Evolutionary conservation across 2,797 vertebrate genomes (phyloP).

Genomic region (Rachycentron canadum): DNA sequence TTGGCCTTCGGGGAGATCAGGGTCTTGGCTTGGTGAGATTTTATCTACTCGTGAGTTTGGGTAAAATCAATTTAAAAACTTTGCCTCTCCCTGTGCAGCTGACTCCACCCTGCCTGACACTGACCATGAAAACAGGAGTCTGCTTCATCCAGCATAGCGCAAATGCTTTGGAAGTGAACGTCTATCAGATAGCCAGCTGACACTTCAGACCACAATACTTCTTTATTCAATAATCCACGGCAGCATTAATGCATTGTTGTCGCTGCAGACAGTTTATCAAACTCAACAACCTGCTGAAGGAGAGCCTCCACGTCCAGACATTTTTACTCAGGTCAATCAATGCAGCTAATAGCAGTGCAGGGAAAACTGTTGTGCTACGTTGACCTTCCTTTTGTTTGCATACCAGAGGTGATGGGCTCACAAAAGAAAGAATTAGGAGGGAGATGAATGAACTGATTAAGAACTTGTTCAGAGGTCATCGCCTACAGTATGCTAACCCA

Average conservation of each 20-base stretch:
- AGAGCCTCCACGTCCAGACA: slow-evolving; percentile 34
- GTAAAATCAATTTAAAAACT: slow-evolving; percentile 4
- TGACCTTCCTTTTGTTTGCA: slow-evolving; percentile 27
- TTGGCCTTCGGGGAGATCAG: slow-evolving; percentile 24
- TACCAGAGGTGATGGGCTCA: slow-evolving; percentile 12
- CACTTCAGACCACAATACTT: slow-evolving; percentile 27
- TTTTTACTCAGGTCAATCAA: slow-evolving; percentile 42
- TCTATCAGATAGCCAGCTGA: slow-evolving; percentile 26
- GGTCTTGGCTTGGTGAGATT: slow-evolving; percentile 18
- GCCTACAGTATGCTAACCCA: slow-evolving; percentile 3
- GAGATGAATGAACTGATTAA: slow-evolving; percentile 55
- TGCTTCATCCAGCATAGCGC: slow-evolving; percentile 25
- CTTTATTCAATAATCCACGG: slow-evolving; percentile 52
- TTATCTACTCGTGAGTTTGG: slow-evolving; percentile 16
- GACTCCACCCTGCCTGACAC: neutral
- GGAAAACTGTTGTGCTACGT: slow-evolving; percentile 6
- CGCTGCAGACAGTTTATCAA: slow-evolving; percentile 40
- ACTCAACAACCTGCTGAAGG: slow-evolving; percentile 29
- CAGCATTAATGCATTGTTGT: slow-evolving; percentile 44
- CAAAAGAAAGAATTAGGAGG: slow-evolving; percentile 32
- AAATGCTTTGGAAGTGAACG: slow-evolving; percentile 43
- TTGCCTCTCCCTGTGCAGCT: neutral
- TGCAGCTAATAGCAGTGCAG: slow-evolving; percentile 18
- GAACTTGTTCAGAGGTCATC: slow-evolving; percentile 40
- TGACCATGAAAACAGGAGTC: slow-evolving; percentile 23